These are phyloP conservation scores for Nasonia giraulti DNA, from an alignment of 1,140 invertebrate species.

Conservation along the genomic window DNA sequence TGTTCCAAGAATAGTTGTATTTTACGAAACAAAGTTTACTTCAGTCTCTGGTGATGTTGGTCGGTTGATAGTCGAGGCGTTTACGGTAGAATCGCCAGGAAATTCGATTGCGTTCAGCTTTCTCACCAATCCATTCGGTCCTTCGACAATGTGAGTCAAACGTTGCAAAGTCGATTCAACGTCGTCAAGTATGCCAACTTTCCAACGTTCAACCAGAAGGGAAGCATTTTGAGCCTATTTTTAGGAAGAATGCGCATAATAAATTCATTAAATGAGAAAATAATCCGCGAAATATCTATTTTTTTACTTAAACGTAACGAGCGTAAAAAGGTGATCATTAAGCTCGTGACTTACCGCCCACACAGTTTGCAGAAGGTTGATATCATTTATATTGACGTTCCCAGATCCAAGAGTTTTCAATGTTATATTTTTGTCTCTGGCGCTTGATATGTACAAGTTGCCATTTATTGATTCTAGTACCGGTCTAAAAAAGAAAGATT, in stretches of 20 bases:
- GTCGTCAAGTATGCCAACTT: slow-evolving; percentile 63
- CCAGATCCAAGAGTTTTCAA: slow-evolving; percentile 78
- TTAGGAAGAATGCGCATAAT: slow-evolving; percentile 40
- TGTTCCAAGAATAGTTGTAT: background rate
- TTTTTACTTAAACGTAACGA: background rate
- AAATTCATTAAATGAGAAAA: background rate
- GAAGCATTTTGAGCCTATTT: slow-evolving; percentile 67
- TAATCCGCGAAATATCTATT: background rate
- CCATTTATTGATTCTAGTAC: slow-evolving; percentile 79
- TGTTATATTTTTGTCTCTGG: slow-evolving; percentile 80
- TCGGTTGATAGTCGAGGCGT: slow-evolving; percentile 32
- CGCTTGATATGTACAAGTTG: slow-evolving; percentile 79
- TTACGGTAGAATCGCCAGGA: slow-evolving; percentile 50
- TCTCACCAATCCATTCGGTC: slow-evolving; percentile 69
- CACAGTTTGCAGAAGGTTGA: slow-evolving; percentile 75
- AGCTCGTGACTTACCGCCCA: slow-evolving; percentile 65
- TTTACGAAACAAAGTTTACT: background rate
- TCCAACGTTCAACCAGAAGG: slow-evolving; percentile 69
- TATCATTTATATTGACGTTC: slow-evolving; percentile 77
- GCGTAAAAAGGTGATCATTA: background rate
- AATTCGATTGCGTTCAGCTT: slow-evolving; percentile 61
- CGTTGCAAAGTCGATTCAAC: slow-evolving; percentile 63
- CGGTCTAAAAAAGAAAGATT: slow-evolving; percentile 71
- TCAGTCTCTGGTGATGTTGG: background rate
- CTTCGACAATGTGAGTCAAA: slow-evolving; percentile 63